Evolutionary conservation across 2,888 invertebrate genomes (phyloP).

Genomic region (Philopedon plagiatum): DNA sequence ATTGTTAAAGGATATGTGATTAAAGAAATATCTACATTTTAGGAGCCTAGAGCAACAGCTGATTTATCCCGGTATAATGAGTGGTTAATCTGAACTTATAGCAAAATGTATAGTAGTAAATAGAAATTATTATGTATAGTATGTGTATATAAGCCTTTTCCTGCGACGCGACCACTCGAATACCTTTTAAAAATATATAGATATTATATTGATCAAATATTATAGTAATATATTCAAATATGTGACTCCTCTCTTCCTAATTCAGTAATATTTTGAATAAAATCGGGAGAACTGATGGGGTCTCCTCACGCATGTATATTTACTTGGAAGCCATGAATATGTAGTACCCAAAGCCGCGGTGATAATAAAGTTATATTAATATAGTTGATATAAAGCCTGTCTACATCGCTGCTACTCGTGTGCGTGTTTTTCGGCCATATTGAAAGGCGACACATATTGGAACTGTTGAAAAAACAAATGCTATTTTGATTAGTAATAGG

Average conservation of each 20-base stretch:
- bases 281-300: slow-evolving; percentile 33
- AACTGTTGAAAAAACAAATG: slow-evolving; percentile 65
- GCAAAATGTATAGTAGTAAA: too few relatives aligned
- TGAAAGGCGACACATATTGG: slow-evolving; percentile 62
- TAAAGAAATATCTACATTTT: too few relatives aligned
- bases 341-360: slow-evolving; percentile 28
- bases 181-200: neutral
- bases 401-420: slow-evolving; percentile 46
- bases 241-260: slow-evolving; percentile 3
- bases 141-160: too few relatives aligned
- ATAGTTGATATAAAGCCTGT: slow-evolving; percentile 45
- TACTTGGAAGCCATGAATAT: slow-evolving; percentile 45
- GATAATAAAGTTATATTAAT: slow-evolving; percentile 51
- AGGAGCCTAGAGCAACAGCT: too few relatives aligned
- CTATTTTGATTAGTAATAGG: slow-evolving; percentile 64
- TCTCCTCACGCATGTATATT: slow-evolving; percentile 43
- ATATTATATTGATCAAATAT: neutral
- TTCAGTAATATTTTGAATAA: slow-evolving; percentile 26
- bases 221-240: neutral
- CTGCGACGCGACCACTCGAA: neutral
- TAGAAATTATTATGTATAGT: too few relatives aligned
- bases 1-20: too few relatives aligned
- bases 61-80: too few relatives aligned
- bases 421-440: slow-evolving; percentile 63
- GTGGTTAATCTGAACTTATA: too few relatives aligned